Percentiles rank a stretch among this genome's conserved stretches.
These are phyloP conservation scores for Drosophila cardini DNA, from an alignment of 1,140 invertebrate genomes.

Conservation along the genomic window DNA sequence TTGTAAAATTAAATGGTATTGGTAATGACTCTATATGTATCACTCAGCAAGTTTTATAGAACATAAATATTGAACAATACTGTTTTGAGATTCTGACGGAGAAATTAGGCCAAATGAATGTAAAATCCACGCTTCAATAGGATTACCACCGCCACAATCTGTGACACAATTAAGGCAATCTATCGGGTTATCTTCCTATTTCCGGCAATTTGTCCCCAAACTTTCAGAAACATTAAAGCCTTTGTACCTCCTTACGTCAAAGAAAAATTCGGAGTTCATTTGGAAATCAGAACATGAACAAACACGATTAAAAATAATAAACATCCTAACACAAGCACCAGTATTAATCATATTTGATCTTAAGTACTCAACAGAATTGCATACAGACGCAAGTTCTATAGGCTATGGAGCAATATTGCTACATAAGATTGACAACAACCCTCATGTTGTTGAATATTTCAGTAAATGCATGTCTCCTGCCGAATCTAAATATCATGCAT, in stretches of 20 bases:
- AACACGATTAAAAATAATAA: too few species aligned
- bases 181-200: too few species aligned
- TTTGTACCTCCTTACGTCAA: constrained; percentile 45
- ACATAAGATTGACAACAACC: too few species aligned
- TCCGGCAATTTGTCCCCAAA: too few species aligned
- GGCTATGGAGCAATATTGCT: constrained; percentile 26
- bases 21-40: not conserved
- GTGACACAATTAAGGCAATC: too few species aligned
- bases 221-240: too few species aligned
- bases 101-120: too few species aligned
- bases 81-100: not conserved
- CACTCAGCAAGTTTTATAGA: not conserved
- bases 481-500: constrained; percentile 36
- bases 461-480: constrained; percentile 23
- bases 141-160: too few species aligned
- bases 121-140: too few species aligned
- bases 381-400: constrained; percentile 1
- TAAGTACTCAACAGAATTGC: constrained; percentile 1
- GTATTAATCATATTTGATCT: constrained; percentile 34
- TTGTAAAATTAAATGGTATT: constrained; percentile 11
- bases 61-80: too few species aligned
- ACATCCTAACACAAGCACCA: too few species aligned
- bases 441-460: constrained; percentile 23
- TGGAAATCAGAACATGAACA: too few species aligned
- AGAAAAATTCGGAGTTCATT: constrained; percentile 8